A percentile compares a stretch with the other conserved stretches of the same genome.
phyloP scores from a whole-genome alignment of 37 sponge, comb jelly and placozoan species.

The Petrosia ficiformis region DNA sequence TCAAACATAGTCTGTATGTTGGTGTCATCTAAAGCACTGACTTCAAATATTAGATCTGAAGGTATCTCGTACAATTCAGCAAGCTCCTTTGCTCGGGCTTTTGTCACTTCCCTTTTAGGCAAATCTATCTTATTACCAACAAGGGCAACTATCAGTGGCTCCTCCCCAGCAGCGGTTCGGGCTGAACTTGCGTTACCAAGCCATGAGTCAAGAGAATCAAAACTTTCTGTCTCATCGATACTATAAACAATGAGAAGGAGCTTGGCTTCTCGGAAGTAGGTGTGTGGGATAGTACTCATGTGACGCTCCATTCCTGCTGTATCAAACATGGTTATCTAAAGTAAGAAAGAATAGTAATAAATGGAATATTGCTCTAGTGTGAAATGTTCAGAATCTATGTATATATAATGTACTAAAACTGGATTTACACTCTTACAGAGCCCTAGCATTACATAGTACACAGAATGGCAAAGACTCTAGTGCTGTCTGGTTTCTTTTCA shows the following conservation, averaged over 20 bases:
- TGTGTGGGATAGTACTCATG: slow-evolving; percentile 74
- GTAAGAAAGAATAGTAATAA: not conserved
- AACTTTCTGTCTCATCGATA: slow-evolving; percentile 65
- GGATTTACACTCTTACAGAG: too few species aligned
- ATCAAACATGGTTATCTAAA: slow-evolving; percentile 53
- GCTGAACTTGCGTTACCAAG: slow-evolving; percentile 49
- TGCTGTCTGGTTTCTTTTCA: too few species aligned
- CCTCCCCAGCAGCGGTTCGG: not conserved
- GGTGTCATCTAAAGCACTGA: slow-evolving; percentile 45
- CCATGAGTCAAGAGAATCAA: slow-evolving; percentile 68
- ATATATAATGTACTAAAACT: too few species aligned
- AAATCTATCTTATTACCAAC: slow-evolving; percentile 76
- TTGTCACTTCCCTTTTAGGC: slow-evolving; percentile 11
- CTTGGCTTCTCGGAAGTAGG: slow-evolving; percentile 77
- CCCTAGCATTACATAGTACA: too few species aligned
- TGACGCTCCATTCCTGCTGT: slow-evolving; percentile 79
- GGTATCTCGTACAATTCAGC: slow-evolving; percentile 64
- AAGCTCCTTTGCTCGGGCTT: slow-evolving; percentile 2
- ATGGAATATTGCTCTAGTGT: not conserved
- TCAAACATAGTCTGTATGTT: slow-evolving; percentile 60
- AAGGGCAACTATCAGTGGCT: slow-evolving; percentile 30
- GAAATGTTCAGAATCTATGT: too few species aligned
- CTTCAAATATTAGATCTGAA: slow-evolving; percentile 56
- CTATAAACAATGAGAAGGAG: slow-evolving; percentile 60
- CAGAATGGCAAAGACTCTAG: too few species aligned